A percentile compares a stretch with the other conserved stretches of the same genome.
Conservation (phyloP, 2,797 vertebrate species). For the Sphenopsis melanotis region DNA sequence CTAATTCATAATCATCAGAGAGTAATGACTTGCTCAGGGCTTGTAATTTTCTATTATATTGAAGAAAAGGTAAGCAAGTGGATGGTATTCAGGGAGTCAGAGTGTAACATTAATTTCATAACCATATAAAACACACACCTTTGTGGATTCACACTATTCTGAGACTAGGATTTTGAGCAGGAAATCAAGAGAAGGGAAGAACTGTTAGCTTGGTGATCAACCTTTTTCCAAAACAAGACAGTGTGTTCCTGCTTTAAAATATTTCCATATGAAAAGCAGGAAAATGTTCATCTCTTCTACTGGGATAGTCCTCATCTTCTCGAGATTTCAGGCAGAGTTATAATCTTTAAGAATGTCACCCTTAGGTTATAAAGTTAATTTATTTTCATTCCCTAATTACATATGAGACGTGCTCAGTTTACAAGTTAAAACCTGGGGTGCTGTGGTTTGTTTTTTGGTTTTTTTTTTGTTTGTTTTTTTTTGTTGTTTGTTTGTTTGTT, state of each 20-base stretch:
- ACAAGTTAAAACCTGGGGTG: neutral
- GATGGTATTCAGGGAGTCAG: neutral
- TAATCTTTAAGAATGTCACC: neutral
- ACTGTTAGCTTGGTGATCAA: neutral
- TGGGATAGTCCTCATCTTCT: neutral
- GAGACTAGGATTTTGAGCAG: neutral
- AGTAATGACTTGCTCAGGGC: neutral
- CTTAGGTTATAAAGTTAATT: conserved; percentile 35
- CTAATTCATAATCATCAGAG: neutral
- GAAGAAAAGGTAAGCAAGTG: neutral
- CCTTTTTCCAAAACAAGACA: neutral
- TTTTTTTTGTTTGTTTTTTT: no score
- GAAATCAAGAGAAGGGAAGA: neutral
- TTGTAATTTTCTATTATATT: neutral
- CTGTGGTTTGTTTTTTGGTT: accelerated
- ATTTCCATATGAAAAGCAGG: neutral
- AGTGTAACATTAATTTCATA: neutral
- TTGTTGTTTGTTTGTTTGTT: accelerated
- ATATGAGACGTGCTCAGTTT: neutral
- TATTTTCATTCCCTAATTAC: neutral
- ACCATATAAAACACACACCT: neutral
- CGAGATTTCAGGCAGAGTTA: neutral
- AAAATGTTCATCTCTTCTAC: neutral
- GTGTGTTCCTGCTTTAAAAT: neutral
- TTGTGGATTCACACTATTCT: neutral